These are phyloP conservation scores for Willisornis vidua DNA, from an alignment of 2,113 vertebrate species.

Conservation along the genomic window DNA sequence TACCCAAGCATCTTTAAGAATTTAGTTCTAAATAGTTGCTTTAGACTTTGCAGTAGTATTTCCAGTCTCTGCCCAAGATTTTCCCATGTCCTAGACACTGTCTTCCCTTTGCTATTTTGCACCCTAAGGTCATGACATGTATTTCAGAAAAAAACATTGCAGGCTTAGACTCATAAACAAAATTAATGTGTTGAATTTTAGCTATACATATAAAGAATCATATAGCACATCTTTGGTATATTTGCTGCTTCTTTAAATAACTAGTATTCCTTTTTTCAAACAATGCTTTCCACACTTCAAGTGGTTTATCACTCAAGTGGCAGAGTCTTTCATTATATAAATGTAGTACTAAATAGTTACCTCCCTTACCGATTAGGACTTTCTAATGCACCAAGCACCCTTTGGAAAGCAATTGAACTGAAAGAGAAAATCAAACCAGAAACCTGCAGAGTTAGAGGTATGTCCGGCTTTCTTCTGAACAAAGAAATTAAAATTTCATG, in stretches of 20 bases:
- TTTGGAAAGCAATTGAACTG: background rate
- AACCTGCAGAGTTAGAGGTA: background rate
- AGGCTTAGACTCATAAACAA: background rate
- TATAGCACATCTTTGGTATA: background rate
- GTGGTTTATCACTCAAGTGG: background rate
- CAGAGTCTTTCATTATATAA: background rate
- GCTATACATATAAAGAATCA: background rate
- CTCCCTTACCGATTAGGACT: background rate
- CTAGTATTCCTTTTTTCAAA: background rate
- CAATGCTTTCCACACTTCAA: background rate
- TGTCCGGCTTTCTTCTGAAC: background rate
- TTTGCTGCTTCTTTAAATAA: background rate
- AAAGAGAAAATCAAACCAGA: background rate
- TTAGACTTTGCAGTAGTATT: background rate
- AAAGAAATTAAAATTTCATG: background rate
- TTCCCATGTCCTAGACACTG: background rate
- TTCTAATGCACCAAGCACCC: background rate
- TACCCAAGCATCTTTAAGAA: background rate
- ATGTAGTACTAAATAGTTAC: background rate
- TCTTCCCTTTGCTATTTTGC: background rate
- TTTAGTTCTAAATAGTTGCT: background rate
- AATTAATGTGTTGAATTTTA: background rate
- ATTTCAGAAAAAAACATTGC: background rate
- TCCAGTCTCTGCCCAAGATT: background rate
- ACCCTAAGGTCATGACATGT: background rate